phyloP scores from a whole-genome alignment of 1,140 invertebrate genomes.

The Drosophila eugracilis region DNA sequence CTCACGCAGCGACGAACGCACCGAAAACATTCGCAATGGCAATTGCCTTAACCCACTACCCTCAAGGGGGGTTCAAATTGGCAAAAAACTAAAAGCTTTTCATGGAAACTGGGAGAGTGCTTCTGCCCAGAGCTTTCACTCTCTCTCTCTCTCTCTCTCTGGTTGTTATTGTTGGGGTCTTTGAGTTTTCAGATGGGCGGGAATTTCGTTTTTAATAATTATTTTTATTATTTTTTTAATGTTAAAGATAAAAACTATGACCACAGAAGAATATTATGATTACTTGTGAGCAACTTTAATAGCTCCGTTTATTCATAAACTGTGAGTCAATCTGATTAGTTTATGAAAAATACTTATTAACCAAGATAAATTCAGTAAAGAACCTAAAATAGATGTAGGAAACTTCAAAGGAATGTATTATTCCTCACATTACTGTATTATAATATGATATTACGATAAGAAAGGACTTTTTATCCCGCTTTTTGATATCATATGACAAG shows the following conservation, averaged over 20 bases:
- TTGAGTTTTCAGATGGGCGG: constrained; percentile 25
- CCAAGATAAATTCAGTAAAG: neutral
- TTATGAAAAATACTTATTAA: neutral
- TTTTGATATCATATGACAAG: neutral
- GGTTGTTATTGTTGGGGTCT: constrained; percentile 39
- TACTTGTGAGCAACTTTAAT: neutral
- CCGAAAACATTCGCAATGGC: constrained; percentile 57
- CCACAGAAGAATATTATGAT: neutral
- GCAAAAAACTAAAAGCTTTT: constrained; percentile 48
- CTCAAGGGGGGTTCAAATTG: constrained; percentile 15
- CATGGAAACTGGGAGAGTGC: constrained; percentile 7
- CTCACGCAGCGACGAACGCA: constrained; percentile 46
- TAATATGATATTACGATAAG: no score
- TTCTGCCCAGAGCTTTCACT: constrained; percentile 32
- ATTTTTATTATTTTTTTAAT: constrained; percentile 2
- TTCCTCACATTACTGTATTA: no score
- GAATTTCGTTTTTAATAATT: constrained; percentile 30
- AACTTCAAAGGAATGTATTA: neutral
- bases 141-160: constrained; percentile 22
- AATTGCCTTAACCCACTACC: constrained; percentile 63
- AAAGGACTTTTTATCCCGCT: no score
- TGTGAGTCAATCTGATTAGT: neutral
- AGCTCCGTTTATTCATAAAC: neutral
- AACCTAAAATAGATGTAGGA: neutral
- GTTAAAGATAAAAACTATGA: neutral